A percentile compares a stretch with the other conserved stretches of the same genome.
phyloP scores from a whole-genome alignment of 2,113 vertebrate genomes.

The Ameiurus melas region DNA sequence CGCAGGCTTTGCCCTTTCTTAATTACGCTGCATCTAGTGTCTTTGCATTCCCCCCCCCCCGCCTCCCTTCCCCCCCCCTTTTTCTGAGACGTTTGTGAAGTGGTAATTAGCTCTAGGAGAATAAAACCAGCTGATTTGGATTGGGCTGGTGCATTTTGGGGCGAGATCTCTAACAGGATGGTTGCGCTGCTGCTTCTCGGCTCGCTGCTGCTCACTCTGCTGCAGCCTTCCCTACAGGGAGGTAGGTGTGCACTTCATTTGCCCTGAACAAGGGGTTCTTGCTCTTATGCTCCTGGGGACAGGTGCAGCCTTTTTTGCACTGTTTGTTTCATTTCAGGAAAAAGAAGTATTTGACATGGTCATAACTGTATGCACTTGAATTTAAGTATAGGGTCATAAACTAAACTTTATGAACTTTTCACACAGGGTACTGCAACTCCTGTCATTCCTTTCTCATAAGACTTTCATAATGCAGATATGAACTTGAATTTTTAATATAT shows the following conservation, averaged over 20 bases:
- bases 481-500: neutral
- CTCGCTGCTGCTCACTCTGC: conserved; percentile 79
- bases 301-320: conserved; percentile 26
- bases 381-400: neutral
- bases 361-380: neutral
- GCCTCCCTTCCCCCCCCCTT: conserved; percentile 43
- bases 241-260: conserved; percentile 77
- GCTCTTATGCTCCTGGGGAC: neutral
- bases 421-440: neutral
- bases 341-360: neutral
- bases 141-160: conserved; percentile 84
- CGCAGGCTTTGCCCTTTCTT: conserved; percentile 74
- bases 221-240: conserved; percentile 86
- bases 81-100: conserved; percentile 72
- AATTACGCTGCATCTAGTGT: conserved; percentile 79
- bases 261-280: neutral
- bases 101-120: conserved; percentile 85
- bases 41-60: conserved; percentile 47
- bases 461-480: neutral
- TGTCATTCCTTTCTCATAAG: neutral
- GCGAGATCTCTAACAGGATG: conserved; percentile 89
- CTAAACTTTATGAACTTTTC: conserved; percentile 2
- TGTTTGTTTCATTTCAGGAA: neutral
- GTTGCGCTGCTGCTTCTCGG: conserved; percentile 78
- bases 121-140: conserved; percentile 88